Conservation (phyloP, 2,797 vertebrate genomes). For the Sphenodon punctatus region DNA sequence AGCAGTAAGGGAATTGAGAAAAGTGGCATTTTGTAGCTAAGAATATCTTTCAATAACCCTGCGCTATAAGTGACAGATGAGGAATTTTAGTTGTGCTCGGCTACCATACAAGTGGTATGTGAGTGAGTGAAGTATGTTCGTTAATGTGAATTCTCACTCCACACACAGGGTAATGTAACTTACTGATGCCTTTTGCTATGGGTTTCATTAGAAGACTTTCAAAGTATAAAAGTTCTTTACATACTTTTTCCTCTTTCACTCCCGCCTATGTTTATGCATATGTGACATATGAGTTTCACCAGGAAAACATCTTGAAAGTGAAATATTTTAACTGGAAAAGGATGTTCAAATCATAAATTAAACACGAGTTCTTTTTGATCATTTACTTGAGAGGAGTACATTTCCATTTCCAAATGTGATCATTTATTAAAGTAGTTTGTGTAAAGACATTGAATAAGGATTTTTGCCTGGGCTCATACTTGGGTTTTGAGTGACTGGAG, state of each 20-base stretch:
- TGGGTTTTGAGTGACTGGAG: slow-evolving; percentile 7
- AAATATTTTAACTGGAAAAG: slow-evolving; percentile 58
- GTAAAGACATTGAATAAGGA: slow-evolving; percentile 49
- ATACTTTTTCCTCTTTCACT: slow-evolving; percentile 30
- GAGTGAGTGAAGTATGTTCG: slow-evolving; percentile 5
- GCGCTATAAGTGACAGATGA: slow-evolving; percentile 32
- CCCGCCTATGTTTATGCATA: slow-evolving; percentile 31
- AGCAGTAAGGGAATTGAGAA: background rate
- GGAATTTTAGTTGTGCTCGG: slow-evolving; percentile 13
- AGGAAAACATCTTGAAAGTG: slow-evolving; percentile 54
- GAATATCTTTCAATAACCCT: slow-evolving; percentile 6
- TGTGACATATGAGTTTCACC: slow-evolving; percentile 40
- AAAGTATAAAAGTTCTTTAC: slow-evolving; percentile 30
- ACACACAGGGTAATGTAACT: background rate
- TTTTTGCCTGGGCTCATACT: background rate
- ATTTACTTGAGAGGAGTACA: slow-evolving; percentile 56
- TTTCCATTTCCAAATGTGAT: slow-evolving; percentile 68
- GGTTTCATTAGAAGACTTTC: slow-evolving; percentile 31
- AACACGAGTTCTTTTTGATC: slow-evolving; percentile 60
- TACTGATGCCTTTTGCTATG: background rate
- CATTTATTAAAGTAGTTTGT: slow-evolving; percentile 60
- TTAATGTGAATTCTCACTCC: slow-evolving; percentile 19
- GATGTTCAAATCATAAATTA: slow-evolving; percentile 66
- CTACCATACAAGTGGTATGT: slow-evolving; percentile 39
- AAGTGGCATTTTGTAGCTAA: background rate